Evolutionary conservation across 2,113 vertebrate genomes (phyloP).

Genomic region (Hydropotes inermis): DNA sequence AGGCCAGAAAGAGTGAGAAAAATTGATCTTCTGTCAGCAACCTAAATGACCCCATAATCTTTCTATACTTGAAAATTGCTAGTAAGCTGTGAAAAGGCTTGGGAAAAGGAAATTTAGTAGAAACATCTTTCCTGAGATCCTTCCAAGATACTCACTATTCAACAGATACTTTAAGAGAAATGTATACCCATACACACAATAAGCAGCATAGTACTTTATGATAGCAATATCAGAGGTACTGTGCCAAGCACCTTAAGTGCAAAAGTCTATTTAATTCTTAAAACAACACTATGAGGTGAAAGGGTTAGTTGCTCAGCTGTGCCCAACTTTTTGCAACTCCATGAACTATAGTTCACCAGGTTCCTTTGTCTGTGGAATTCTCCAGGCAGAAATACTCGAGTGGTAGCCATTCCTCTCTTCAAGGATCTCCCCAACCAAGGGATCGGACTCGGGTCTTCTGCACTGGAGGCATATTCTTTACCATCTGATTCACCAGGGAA

Average conservation of each 20-base stretch:
- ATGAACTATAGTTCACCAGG: not conserved
- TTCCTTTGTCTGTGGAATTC: not conserved
- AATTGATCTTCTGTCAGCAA: slow-evolving; percentile 27
- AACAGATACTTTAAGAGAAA: not conserved
- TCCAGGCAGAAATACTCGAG: not conserved
- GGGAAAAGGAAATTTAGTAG: not conserved
- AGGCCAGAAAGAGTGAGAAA: slow-evolving; percentile 32
- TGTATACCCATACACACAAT: not conserved
- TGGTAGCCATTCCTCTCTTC: not conserved
- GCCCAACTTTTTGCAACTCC: not conserved
- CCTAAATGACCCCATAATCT: not conserved
- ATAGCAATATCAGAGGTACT: not conserved
- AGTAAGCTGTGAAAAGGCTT: not conserved
- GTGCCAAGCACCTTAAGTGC: not conserved
- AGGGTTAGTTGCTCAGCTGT: not conserved
- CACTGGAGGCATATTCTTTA: not conserved
- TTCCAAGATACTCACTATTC: not conserved
- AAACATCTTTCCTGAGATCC: not conserved
- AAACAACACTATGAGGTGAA: not conserved
- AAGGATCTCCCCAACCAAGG: not conserved
- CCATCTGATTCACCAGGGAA: not conserved
- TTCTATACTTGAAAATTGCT: slow-evolving; percentile 46
- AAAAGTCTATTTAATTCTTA: not conserved
- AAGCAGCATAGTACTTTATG: not conserved
- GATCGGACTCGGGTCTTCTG: not conserved